phyloP scores from a whole-genome alignment of 2,113 vertebrate species.

The Ictalurus punctatus region DNA sequence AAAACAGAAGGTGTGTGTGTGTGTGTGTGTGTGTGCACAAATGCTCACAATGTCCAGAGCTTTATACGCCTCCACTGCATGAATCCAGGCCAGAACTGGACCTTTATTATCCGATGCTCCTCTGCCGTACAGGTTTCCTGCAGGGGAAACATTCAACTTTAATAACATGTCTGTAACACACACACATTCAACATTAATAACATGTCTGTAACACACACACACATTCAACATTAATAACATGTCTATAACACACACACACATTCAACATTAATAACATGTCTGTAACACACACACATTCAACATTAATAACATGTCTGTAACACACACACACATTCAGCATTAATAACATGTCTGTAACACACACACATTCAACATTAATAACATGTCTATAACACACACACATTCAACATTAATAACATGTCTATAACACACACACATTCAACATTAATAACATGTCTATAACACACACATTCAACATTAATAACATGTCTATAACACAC shows the following conservation, averaged over 20 bases:
- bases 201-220: neutral
- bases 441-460: no score
- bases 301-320: conserved; percentile 1
- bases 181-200: neutral
- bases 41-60: conserved; percentile 68
- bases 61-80: conserved; percentile 76
- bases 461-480: no score
- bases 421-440: no score
- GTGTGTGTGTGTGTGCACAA: neutral
- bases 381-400: no score
- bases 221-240: neutral
- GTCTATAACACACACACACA: neutral
- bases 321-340: no score
- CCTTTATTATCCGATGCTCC: conserved; percentile 83
- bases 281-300: neutral
- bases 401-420: no score
- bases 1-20: neutral
- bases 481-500: no score
- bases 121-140: conserved; percentile 79
- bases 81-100: conserved; percentile 79
- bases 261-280: neutral
- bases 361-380: no score
- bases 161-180: conserved; percentile 1
- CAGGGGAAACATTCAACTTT: neutral
- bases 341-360: no score